Conservation (phyloP, 2,113 vertebrate genomes). For the Psittacus erithacus region DNA sequence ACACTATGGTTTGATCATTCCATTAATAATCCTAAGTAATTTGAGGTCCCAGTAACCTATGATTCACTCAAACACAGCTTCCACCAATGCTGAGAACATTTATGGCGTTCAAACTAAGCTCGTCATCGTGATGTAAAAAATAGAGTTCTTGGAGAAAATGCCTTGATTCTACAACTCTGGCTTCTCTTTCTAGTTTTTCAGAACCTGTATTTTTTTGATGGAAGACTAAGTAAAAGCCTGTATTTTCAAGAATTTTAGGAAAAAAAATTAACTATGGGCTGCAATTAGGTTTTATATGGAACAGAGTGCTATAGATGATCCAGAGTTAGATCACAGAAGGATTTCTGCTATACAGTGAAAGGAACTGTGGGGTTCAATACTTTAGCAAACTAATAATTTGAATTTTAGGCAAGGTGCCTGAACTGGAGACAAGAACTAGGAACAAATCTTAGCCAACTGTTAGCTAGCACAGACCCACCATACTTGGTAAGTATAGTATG, state of each 20-base stretch:
- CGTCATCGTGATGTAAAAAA: not conserved
- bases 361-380: not conserved
- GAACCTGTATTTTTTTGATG: not conserved
- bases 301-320: not conserved
- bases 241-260: not conserved
- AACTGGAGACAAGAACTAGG: not conserved
- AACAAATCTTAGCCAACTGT: not conserved
- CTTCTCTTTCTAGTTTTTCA: not conserved
- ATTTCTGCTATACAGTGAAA: not conserved
- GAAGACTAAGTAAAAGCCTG: not conserved
- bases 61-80: not conserved
- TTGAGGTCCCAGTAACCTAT: not conserved
- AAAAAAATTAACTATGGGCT: not conserved
- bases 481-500: not conserved
- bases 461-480: not conserved
- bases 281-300: not conserved
- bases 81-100: not conserved
- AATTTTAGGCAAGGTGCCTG: not conserved
- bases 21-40: not conserved
- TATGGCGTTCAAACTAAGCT: not conserved
- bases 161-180: not conserved
- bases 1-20: not conserved
- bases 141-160: not conserved
- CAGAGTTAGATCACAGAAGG: not conserved
- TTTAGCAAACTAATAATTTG: not conserved